Evolutionary conservation across 2,113 vertebrate genomes (phyloP).

Genomic region (Ariopsis seemanni): DNA sequence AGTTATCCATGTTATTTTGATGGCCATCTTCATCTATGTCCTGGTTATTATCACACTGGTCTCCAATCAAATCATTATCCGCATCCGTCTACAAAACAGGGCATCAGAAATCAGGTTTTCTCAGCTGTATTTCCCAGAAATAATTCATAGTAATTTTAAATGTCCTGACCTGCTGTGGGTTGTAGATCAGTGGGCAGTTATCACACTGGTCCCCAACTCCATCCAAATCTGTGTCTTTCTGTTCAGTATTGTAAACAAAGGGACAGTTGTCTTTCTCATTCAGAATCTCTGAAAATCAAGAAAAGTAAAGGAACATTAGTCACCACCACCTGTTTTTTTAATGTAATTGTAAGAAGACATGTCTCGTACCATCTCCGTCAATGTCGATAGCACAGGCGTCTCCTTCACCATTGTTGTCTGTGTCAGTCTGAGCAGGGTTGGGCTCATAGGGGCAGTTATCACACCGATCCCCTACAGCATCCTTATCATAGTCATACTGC

Average conservation of each 20-base stretch:
- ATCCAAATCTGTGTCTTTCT: conserved; percentile 90
- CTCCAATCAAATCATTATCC: conserved; percentile 93
- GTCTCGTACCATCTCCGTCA: conserved; percentile 86
- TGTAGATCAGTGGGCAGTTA: conserved; percentile 92
- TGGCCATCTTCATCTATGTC: conserved; percentile 95
- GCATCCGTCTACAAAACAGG: conserved; percentile 74
- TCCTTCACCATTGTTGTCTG: conserved; percentile 88
- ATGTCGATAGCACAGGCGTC: conserved; percentile 94
- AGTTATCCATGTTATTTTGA: conserved; percentile 97
- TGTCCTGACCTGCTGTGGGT: conserved; percentile 84
- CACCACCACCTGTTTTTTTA: not conserved
- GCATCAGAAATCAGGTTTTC: not conserved
- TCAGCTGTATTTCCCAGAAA: not conserved
- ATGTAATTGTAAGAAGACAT: not conserved
- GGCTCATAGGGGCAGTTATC: conserved; percentile 94
- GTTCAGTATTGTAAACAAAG: conserved; percentile 91
- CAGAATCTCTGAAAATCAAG: conserved; percentile 77
- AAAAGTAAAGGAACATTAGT: conserved; percentile 1
- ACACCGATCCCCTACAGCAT: conserved; percentile 91
- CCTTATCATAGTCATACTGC: conserved; percentile 91
- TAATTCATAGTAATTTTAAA: not conserved
- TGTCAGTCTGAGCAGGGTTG: conserved; percentile 92
- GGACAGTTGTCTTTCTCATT: conserved; percentile 96
- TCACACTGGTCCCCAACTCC: conserved; percentile 96
- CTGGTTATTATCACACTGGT: conserved; percentile 89